Percentiles rank a stretch among this genome's conserved stretches.
Conservation (phyloP, 2,797 vertebrate species). For the Paratrypauchen microcephalus region DNA sequence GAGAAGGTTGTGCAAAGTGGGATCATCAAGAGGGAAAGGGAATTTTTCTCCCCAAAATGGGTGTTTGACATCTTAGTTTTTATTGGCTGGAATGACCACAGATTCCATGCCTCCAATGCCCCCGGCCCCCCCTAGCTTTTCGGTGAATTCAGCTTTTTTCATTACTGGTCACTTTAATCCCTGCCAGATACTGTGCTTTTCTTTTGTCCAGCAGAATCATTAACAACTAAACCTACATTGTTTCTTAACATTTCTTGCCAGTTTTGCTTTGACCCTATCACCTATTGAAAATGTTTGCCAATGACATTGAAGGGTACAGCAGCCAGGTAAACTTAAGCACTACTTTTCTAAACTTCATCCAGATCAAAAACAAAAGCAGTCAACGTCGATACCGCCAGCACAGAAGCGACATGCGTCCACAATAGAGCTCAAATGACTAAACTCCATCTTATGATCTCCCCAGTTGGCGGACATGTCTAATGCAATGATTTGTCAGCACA, state of each 20-base stretch:
- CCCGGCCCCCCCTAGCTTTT: too few relatives aligned
- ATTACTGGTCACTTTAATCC: too few relatives aligned
- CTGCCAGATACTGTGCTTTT: background rate
- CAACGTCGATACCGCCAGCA: slow-evolving; percentile 50
- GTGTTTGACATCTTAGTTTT: too few relatives aligned
- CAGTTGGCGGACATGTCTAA: slow-evolving; percentile 64
- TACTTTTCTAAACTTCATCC: background rate
- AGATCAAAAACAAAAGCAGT: slow-evolving; percentile 7
- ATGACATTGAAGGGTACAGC: background rate
- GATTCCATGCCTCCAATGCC: too few relatives aligned
- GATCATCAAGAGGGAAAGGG: too few relatives aligned
- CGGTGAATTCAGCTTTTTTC: too few relatives aligned
- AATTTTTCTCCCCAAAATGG: too few relatives aligned
- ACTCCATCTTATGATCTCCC: slow-evolving; percentile 70
- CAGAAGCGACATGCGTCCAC: slow-evolving; percentile 52
- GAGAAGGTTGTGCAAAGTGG: too few relatives aligned
- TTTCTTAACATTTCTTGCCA: background rate
- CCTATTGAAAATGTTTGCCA: background rate
- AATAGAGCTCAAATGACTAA: slow-evolving; percentile 64
- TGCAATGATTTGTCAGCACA: slow-evolving; percentile 75
- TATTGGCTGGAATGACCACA: too few relatives aligned
- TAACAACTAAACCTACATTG: too few relatives aligned
- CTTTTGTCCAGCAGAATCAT: background rate
- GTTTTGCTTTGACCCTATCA: background rate
- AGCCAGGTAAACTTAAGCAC: background rate